Base-by-base conservation (phyloP, 2,797 vertebrate genomes). In the Sebastes paucispinis region DNA sequence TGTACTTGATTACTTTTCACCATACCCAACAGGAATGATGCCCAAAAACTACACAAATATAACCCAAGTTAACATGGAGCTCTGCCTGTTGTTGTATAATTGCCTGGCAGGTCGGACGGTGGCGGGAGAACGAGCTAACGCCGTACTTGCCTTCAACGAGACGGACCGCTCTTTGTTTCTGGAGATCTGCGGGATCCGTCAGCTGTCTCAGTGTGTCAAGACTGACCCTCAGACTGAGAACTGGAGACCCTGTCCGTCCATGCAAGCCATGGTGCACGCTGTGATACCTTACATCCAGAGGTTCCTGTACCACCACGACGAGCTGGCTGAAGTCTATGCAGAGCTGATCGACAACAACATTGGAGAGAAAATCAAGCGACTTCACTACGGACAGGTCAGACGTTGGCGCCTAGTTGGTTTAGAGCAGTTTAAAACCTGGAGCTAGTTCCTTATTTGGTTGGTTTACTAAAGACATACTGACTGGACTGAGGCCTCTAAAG, bases 221-320 rank as follows among this genome's bases (percentile, higher is more conserved):
- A 87, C 69, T 0, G 90, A 95, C 34, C 22, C 95, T 1, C 91
- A 80, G 80, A 96, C 95, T 0, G 96, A 96, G 85, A 83, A 3
- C 87, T 90, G 88, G 80, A 92, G 94, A n/a, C 94, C 93, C 4
- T 95, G 95, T 84, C 87, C 91, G 0, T 0, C 85, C 31, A 87
- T 96, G 88, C 96, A 96, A 90, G 71, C 63, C 57, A 86, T 95
- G 89, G 94, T 96, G 71, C 93, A 83, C 68, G 84, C 80, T 0
- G 55, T 96, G 50, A 31, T 95, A 3, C 96, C 96, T 5, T 95
- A 95, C 85, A 90, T 96, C 87, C 96, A 96, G 92, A 94, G 69
- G 81, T 96, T 95, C 91, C 89, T 96, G 47, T 93, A 83, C 89
- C 75, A 95, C 88, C 91, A 93, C 1, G 91, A 92, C 0, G 95